phyloP scores from a whole-genome alignment of 2,888 invertebrate species.

The Ormyrus labotus region DNA sequence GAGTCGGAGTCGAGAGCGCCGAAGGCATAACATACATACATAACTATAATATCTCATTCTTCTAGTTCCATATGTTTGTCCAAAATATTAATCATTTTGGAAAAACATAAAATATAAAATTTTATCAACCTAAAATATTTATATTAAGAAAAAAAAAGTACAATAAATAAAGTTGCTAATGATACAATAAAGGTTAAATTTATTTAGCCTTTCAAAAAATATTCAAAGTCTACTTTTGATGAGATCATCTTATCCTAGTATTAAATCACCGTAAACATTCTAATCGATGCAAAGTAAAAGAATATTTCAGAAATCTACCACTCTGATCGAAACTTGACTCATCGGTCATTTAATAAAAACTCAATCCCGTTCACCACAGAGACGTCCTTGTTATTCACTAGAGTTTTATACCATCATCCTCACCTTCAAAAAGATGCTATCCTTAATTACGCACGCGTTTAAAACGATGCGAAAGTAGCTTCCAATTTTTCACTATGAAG shows the following conservation, averaged over 20 bases:
- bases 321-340: conserved; percentile 32
- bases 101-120: too few species aligned
- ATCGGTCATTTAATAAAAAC: conserved; percentile 45
- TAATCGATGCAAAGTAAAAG: conserved; percentile 19
- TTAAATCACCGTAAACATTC: not conserved
- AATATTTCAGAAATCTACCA: conserved; percentile 6
- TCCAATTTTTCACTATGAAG: conserved; percentile 32
- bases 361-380: conserved; percentile 36
- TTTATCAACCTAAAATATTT: too few species aligned
- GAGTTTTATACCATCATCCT: conserved; percentile 25
- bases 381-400: conserved; percentile 38
- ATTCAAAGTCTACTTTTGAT: not conserved
- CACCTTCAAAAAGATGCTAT: conserved; percentile 47
- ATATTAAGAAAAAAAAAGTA: too few species aligned
- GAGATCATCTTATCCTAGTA: not conserved
- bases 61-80: too few species aligned
- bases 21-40: too few species aligned
- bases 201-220: not conserved
- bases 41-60: too few species aligned
- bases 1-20: too few species aligned
- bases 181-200: too few species aligned
- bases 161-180: too few species aligned
- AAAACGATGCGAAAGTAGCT: conserved; percentile 16
- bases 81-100: too few species aligned
- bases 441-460: conserved; percentile 21